Conservation (phyloP, 2,113 vertebrate genomes). For the Odontophorus gujanensis region DNA sequence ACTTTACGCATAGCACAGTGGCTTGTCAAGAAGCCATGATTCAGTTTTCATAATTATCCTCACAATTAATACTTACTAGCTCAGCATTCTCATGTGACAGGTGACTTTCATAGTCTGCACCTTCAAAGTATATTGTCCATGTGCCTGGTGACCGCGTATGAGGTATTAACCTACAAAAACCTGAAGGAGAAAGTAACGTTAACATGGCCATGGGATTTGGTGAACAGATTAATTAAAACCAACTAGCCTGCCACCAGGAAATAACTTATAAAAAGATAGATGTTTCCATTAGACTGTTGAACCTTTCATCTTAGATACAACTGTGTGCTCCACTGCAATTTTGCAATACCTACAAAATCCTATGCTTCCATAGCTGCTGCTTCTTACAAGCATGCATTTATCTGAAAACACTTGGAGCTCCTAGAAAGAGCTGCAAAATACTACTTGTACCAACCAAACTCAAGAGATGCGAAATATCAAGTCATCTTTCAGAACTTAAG, state of each 20-base stretch:
- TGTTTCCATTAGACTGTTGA: too few relatives aligned
- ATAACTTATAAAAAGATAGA: too few relatives aligned
- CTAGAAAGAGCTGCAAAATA: not conserved
- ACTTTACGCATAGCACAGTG: not conserved
- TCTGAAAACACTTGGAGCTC: not conserved
- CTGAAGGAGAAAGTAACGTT: constrained; percentile 63
- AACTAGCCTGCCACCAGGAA: not conserved
- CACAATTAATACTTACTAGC: constrained; percentile 79
- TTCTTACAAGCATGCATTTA: not conserved
- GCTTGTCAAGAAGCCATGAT: not conserved
- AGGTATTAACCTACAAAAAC: constrained; percentile 90
- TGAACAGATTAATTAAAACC: not conserved
- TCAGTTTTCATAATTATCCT: not conserved
- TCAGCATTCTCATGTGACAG: constrained; percentile 87
- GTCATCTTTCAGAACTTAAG: not conserved
- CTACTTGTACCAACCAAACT: not conserved
- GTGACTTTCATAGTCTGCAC: constrained; percentile 92
- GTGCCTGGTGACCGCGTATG: constrained; percentile 92
- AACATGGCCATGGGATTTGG: not conserved
- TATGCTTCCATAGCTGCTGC: not conserved
- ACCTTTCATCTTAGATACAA: not conserved
- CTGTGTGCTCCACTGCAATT: not conserved
- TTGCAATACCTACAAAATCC: not conserved
- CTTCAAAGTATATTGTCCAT: constrained; percentile 97
- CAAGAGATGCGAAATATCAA: not conserved